phyloP scores from a whole-genome alignment of 2,113 vertebrate genomes.

The Onychostruthus taczanowskii region DNA sequence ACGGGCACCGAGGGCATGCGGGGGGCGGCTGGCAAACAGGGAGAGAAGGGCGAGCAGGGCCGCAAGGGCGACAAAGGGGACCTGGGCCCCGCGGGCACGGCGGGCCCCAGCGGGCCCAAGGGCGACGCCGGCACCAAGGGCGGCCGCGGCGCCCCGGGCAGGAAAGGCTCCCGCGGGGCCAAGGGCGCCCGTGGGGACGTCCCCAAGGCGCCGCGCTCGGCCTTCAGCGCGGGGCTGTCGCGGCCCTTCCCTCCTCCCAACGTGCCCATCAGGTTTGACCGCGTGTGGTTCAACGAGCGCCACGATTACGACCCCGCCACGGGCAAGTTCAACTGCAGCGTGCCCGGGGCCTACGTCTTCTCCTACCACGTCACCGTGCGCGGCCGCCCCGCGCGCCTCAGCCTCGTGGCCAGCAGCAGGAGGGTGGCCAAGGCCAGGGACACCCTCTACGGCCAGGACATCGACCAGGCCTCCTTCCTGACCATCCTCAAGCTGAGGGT shows the following conservation, averaged over 20 bases:
- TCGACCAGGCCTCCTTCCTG: slow-evolving; percentile 91
- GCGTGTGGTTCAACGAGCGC: slow-evolving; percentile 88
- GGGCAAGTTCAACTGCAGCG: slow-evolving; percentile 87
- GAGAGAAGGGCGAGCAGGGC: slow-evolving; percentile 81
- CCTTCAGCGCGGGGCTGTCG: slow-evolving; percentile 90
- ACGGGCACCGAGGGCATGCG: slow-evolving; percentile 76
- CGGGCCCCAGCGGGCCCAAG: slow-evolving; percentile 70
- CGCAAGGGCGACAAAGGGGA: slow-evolving; percentile 85
- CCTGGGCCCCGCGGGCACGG: slow-evolving; percentile 71
- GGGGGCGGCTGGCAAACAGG: slow-evolving; percentile 78
- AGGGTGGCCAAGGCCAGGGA: slow-evolving; percentile 86
- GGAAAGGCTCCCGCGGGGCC: slow-evolving; percentile 84
- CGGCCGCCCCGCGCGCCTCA: slow-evolving; percentile 84
- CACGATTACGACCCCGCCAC: slow-evolving; percentile 82
- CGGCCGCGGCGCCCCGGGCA: slow-evolving; percentile 81
- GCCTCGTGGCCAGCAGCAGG: slow-evolving; percentile 83
- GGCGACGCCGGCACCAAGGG: slow-evolving; percentile 85
- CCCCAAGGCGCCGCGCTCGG: slow-evolving; percentile 68
- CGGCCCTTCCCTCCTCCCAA: slow-evolving; percentile 90
- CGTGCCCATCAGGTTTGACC: slow-evolving; percentile 88
- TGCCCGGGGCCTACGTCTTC: slow-evolving; percentile 89
- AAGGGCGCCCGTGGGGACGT: slow-evolving; percentile 82
- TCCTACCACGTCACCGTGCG: slow-evolving; percentile 93
- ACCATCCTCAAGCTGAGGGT: slow-evolving; percentile 80
- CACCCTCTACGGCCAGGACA: slow-evolving; percentile 90